phyloP scores from a whole-genome alignment of 2,113 vertebrate species.

The Antechinus flavipes region DNA sequence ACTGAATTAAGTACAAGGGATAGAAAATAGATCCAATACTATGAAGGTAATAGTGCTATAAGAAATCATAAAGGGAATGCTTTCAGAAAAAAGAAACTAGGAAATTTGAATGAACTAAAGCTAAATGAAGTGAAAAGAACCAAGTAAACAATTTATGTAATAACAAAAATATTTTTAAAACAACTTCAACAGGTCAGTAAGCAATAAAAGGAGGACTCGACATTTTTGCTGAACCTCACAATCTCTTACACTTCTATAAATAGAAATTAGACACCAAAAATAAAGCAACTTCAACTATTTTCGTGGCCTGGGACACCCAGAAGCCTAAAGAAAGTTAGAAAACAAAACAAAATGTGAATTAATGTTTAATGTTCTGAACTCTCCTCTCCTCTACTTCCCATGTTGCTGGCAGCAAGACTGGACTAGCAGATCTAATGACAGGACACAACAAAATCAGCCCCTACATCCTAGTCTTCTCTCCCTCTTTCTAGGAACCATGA shows the following conservation, averaged over 20 bases:
- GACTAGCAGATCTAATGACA: neutral
- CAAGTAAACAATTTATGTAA: neutral
- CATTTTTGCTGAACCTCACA: neutral
- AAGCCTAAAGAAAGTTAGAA: neutral
- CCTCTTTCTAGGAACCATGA: neutral
- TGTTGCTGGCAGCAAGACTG: neutral
- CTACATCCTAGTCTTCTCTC: neutral
- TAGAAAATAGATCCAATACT: neutral
- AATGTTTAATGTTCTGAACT: neutral
- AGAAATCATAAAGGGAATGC: neutral
- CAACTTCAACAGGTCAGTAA: neutral
- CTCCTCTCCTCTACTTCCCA: neutral
- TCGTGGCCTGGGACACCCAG: neutral
- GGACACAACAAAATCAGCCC: neutral
- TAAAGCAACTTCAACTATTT: neutral
- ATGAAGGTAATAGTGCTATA: neutral
- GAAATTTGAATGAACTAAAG: neutral
- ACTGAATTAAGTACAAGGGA: neutral
- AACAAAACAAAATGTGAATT: neutral
- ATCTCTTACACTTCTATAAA: neutral
- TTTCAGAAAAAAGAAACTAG: neutral
- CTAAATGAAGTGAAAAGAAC: neutral
- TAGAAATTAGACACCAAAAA: neutral
- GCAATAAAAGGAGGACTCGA: neutral
- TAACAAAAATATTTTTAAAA: neutral